Base-by-base conservation (phyloP, 2,888 invertebrate species). In the Plutella xylostella region DNA sequence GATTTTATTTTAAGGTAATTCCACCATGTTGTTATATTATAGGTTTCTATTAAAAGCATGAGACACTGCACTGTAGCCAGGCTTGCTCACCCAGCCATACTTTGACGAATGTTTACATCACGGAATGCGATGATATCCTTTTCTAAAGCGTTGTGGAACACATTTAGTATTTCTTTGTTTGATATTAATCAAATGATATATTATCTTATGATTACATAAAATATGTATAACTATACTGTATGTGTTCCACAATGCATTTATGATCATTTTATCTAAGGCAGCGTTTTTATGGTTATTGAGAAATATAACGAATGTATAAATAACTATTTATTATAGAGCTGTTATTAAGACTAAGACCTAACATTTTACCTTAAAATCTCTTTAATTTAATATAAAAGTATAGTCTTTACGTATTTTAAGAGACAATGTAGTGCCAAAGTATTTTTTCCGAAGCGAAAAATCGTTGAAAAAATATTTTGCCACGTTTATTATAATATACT, bases 401-500 rank as follows among this genome's bases (percentile, higher is more conserved):
- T 45, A 34, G 46, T 25, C 39, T 40, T 42, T 48, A 46, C 41
- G 31, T 50, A 46, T 9, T 43, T 28, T 50, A 51, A 47, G 48
- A 47, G 42, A 21, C 12, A 40, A 47, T 49, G 49, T 51, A 51
- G 49, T 51, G 51, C 46, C 48, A 51, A 47, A 45, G 45, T 47
- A 49, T 45, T 49, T 49, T 49, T 49, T 46, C 45, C 44, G 31
- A 21, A 25, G 17, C 2, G 15, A 25, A 12, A 45, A 42, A 12
- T 43, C 22, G 22, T 35, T 39, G 37, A 30, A 31, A 20, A 45
- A 38, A 39, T 73, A 69, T 73, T 67, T 63, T 64, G 67, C 57
- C 68, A 68, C 65, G 56, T 49, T 58, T 60, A 39, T 39, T 39
- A 11, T 15, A 19, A 30, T 7, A 30, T 2, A 30, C 41, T 41